phyloP scores from a whole-genome alignment of 2,113 vertebrate species.

The Cyrtonyx montezumae region DNA sequence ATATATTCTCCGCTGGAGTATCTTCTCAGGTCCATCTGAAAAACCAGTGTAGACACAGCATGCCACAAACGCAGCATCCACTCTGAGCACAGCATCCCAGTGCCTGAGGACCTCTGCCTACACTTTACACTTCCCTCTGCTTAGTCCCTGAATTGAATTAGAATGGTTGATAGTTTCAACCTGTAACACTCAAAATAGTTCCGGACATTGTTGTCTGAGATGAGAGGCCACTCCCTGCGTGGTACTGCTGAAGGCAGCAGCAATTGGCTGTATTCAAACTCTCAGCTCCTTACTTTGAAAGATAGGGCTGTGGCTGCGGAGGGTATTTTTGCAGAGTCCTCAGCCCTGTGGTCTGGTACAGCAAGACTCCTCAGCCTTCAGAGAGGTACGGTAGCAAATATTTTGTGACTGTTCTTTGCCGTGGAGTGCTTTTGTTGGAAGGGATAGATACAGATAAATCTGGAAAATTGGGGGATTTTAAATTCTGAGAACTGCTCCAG shows the following conservation, averaged over 20 bases:
- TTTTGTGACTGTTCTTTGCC: neutral
- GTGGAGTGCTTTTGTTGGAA: neutral
- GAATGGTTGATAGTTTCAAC: neutral
- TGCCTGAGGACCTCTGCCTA: neutral
- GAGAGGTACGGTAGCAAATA: conserved; percentile 11
- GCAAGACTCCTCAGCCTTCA: rapidly evolving
- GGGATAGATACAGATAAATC: neutral
- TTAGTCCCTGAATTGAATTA: neutral
- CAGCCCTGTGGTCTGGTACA: neutral
- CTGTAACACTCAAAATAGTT: neutral
- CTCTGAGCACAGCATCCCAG: neutral
- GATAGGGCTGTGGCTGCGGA: rapidly evolving
- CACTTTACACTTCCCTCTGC: neutral
- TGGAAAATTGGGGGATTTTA: neutral
- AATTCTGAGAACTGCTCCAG: neutral
- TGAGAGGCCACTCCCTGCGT: neutral
- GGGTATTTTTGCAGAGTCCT: neutral
- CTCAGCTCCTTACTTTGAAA: conserved; percentile 18
- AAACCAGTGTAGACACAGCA: rapidly evolving
- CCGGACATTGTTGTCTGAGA: neutral
- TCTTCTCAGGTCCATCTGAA: neutral
- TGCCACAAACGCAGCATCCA: neutral
- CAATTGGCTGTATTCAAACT: neutral
- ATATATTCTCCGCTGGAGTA: neutral
- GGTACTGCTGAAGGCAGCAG: neutral